These are phyloP conservation scores for Lutjanus campechanus DNA, from an alignment of 2,797 vertebrate species.

Conservation along the genomic window DNA sequence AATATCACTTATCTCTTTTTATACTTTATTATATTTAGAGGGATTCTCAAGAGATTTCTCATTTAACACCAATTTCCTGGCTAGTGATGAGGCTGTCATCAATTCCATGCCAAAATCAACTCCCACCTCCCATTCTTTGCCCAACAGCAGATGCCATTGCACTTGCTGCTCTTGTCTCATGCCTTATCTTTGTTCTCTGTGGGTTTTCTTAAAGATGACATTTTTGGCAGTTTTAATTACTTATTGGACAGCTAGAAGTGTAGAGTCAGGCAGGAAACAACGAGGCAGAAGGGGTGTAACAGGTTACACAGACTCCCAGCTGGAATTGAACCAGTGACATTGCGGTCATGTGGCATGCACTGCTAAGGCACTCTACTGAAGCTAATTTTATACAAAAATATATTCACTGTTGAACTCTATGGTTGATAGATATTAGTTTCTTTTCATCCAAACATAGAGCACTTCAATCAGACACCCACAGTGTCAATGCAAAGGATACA, in stretches of 20 bases:
- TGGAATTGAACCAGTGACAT: too few relatives aligned
- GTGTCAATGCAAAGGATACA: constrained; percentile 89
- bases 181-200: neutral
- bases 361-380: neutral
- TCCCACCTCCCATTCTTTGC: neutral
- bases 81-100: neutral
- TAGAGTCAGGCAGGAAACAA: neutral
- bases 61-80: neutral
- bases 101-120: neutral
- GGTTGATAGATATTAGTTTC: neutral
- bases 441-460: neutral
- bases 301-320: neutral
- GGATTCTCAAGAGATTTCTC: neutral
- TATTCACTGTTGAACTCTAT: neutral
- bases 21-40: neutral
- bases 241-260: neutral
- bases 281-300: neutral
- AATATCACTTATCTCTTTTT: neutral
- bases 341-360: neutral
- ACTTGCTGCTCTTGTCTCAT: neutral
- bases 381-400: neutral
- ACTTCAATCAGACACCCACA: neutral
- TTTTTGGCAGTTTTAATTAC: neutral
- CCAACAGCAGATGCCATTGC: neutral
- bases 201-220: neutral